Base-by-base conservation (phyloP, 2,113 vertebrate species). In the Dendropsophus ebraccatus region DNA sequence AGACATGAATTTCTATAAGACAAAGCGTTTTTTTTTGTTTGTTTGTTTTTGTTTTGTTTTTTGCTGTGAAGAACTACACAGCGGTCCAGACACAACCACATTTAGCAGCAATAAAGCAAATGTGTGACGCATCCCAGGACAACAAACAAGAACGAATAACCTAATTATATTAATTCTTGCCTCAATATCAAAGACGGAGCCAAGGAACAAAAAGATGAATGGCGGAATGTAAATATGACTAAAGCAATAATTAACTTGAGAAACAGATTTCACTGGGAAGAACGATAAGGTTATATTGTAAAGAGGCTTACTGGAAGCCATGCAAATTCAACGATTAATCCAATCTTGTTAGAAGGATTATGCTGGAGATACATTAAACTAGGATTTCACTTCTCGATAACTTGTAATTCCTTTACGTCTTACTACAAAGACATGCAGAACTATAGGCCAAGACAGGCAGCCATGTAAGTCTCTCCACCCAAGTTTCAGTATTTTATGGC, bases 221-320 rank as follows among this genome's bases (percentile, higher is more conserved):
- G 49, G 50, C 11, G 17, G 28, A 32, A 77, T 54, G 28, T 32
- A 76, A 32, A 54, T 35, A 54, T 32, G 75, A 77, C 30, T 77
- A 77, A 50, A 77, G 25, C 50, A 54, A 77, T 77, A 32, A 54
- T 77, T 35, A 77, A 54, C 28, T 54, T 19, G 13, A 35, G 75
- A 47, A 77, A 77, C 19, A 77, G 75, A 77, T 77, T 50, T 77
- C 75, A 35, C 30, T 77, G 49, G 49, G 75, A 52, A 54, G 50
- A 49, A 32, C 21, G 75, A 77, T 77, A 77, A 77, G 25, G 76
- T 79, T 35, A n/a, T 35, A 58, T 28, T 21, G 76, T 56, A 58
- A 56, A 79, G 52, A 23, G 52, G 76, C 50, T 79, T 58, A 79
- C 76, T 79, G 76, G 76, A 79, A 79, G 76, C 52, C 52, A 56